Conservation (phyloP, 2,113 vertebrate species). For the Solea senegalensis region DNA sequence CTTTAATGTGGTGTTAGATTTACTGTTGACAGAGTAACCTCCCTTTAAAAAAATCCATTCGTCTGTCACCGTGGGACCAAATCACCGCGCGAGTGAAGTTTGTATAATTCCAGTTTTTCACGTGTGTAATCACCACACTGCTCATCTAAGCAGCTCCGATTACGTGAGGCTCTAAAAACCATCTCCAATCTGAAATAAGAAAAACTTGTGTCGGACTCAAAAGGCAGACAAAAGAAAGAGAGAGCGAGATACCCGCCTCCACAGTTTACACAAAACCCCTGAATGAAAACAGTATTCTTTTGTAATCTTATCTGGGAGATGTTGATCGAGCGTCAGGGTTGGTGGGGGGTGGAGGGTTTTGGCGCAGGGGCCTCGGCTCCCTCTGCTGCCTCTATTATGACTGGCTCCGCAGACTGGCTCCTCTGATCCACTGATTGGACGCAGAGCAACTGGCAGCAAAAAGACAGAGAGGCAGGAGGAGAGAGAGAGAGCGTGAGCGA, state of each 20-base stretch:
- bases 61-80: slow-evolving; percentile 17
- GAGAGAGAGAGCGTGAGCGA: slow-evolving; percentile 5
- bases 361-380: slow-evolving; percentile 35
- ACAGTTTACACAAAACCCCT: slow-evolving; percentile 82
- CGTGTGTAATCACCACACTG: slow-evolving; percentile 27
- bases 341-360: not conserved
- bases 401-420: slow-evolving; percentile 81
- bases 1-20: too few species aligned
- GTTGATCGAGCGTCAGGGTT: slow-evolving; percentile 70
- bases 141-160: slow-evolving; percentile 48
- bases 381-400: slow-evolving; percentile 81
- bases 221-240: slow-evolving; percentile 56
- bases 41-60: not conserved
- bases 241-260: slow-evolving; percentile 60
- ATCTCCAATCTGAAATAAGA: slow-evolving; percentile 63
- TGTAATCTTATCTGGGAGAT: slow-evolving; percentile 83
- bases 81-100: slow-evolving; percentile 6
- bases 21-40: too few species aligned
- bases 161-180: slow-evolving; percentile 50
- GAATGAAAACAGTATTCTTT: slow-evolving; percentile 83
- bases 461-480: slow-evolving; percentile 28
- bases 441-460: slow-evolving; percentile 58
- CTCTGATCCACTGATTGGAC: slow-evolving; percentile 82
- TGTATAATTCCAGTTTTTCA: slow-evolving; percentile 32
- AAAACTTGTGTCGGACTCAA: slow-evolving; percentile 47